Evolutionary conservation across 2,113 vertebrate genomes (phyloP), one percentile per base, ranked within the genome.

Genomic region (Petaurus breviceps): DNA sequence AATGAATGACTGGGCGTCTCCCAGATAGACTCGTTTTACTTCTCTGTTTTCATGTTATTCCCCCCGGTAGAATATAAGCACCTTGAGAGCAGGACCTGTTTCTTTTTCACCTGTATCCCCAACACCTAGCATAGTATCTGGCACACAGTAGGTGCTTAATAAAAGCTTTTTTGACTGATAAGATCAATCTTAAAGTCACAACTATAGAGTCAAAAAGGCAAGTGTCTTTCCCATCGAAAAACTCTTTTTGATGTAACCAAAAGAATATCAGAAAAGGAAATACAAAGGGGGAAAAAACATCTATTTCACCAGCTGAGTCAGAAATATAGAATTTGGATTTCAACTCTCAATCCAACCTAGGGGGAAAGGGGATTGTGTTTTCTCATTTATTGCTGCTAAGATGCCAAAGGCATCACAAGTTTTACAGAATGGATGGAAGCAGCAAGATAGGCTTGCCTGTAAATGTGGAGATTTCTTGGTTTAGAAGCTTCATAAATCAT

Each of bases 381-480:
- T 84, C 68, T 84, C 68, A 84, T 84, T 84, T 84, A 84, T 22
- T 84, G 68, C 68, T 84, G 68, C 68, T 84, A 84, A 84, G 68
- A 84, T n/a, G 68, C 68, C 68, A 84, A 84, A 84, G 68, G 68
- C 68, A 43, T 43, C 68, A 84, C 68, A 43, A 84, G 68, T 84
- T 43, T 84, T 31, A 43, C 68, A 84, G 68, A 84, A 84, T 84
- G 68, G 68, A 84, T 84, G 37, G 68, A 84, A 84, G 68, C n/a
- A 84, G 68, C 68, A 84, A 84, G 68, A 84, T 43, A 84, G 37
- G 6, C n/a, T 84, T 43, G 68, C 68, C 68, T 84, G 68, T 84
- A 84, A 84, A 84, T 84, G 68, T n/a, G 68, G 68, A 84, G 68
- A 84, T 84, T 84, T 84, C 68, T 84, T 84, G 68, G 68, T 84